Evolutionary conservation across 2,888 invertebrate genomes (phyloP), one percentile per base, ranked within the genome.

Genomic region (Sericinus montela): DNA sequence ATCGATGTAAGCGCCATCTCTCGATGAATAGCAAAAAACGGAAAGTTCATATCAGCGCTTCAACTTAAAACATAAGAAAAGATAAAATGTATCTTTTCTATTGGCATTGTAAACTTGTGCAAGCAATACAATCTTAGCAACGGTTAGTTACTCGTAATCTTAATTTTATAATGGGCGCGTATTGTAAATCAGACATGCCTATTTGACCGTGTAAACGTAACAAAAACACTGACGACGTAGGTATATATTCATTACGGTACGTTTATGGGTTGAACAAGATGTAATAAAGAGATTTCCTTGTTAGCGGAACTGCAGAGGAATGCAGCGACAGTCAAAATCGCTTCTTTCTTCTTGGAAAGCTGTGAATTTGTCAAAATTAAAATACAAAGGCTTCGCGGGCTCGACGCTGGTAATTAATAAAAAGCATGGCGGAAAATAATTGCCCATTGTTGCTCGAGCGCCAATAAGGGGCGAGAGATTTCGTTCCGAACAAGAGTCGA

Each of bases 331-430:
- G 50, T 56, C 48, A 43, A 54, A 54, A 53, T 60, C 50, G 55
- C 54, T 57, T 51, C 55, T 58, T 60, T 62, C 65, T 78, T 73
- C 74, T 72, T 69, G 63, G 81, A 80, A 79, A 76, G 64, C 60
- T 73, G 72, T 61, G 76, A 78, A 78, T 80, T 81, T 75, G 75
- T 80, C 69, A 75, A 81, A 77, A 82, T 83, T 80, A 80, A 76
- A 83, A 84, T 81, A 83, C 81, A 83, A 83, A 82, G 77, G 66
- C 73, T 64, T 67, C 63, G 63, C 70, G 62, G 63, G 59, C 63
- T 62, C 62, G 67, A 65, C 62, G 62, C 63, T 59, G 65, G 71
- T 75, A 80, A 82, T 80, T 81, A 80, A 80, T 80, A 81, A 80
- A 80, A 78, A 79, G 69, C 69, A 72, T 75, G 69, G 67, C 66